phyloP scores from a whole-genome alignment of 2,113 vertebrate genomes.

The Fregata magnificens region DNA sequence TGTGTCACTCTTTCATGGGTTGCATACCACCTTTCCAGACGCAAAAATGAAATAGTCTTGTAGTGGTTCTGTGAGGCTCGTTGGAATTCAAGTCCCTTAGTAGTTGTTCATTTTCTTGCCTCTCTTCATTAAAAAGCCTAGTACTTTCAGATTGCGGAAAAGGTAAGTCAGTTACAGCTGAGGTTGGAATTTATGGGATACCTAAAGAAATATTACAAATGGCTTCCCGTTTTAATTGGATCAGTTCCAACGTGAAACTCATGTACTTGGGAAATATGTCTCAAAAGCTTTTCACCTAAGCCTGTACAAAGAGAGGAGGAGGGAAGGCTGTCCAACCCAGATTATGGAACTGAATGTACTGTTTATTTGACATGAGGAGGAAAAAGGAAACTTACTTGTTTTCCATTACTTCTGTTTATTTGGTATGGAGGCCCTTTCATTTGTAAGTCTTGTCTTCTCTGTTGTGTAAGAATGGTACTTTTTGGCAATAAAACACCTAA shows the following conservation, averaged over 20 bases:
- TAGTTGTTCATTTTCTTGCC: not conserved
- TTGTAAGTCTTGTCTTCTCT: not conserved
- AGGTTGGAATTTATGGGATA: not conserved
- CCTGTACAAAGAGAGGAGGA: not conserved
- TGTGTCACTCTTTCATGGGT: not conserved
- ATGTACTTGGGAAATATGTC: not conserved
- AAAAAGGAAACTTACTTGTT: not conserved
- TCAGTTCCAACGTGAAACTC: not conserved
- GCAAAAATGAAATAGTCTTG: not conserved
- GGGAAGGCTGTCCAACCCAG: not conserved
- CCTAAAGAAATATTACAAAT: not conserved
- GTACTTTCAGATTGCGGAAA: not conserved
- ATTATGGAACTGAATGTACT: not conserved
- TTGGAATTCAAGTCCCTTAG: not conserved
- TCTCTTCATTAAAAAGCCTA: not conserved
- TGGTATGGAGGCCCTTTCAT: not conserved
- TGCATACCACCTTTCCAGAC: not conserved
- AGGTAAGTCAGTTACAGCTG: not conserved
- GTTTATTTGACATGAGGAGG: not conserved
- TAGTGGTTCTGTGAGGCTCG: not conserved
- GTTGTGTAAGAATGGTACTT: not conserved
- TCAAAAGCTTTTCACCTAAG: not conserved
- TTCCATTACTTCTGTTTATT: not conserved
- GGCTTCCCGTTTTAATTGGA: not conserved
- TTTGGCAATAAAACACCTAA: not conserved